These are phyloP conservation scores for Apoda limacodes DNA, from an alignment of 2,888 invertebrate species.

Conservation along the genomic window DNA sequence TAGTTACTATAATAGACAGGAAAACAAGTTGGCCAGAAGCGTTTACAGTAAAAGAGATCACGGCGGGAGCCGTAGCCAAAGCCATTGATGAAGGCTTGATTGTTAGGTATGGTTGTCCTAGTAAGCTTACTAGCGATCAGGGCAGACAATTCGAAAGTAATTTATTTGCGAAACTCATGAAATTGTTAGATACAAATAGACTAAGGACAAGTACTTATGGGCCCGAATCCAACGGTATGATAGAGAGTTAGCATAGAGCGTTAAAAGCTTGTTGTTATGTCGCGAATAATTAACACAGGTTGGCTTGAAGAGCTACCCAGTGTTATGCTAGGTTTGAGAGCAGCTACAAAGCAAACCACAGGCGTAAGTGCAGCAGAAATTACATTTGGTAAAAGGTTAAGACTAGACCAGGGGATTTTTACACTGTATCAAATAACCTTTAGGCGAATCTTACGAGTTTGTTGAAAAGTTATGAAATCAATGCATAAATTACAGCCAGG, in stretches of 20 bases:
- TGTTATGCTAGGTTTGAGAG: conserved; percentile 16
- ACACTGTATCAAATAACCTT: conserved; percentile 2
- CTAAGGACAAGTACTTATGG: conserved; percentile 15
- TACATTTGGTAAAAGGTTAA: conserved; percentile 8
- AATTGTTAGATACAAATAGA: conserved; percentile 15
- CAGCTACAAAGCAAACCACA: conserved; percentile 11
- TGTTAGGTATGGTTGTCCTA: conserved; percentile 15
- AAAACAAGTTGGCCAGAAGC: conserved; percentile 22
- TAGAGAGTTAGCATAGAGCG: conserved; percentile 20
- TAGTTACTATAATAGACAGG: conserved; percentile 21
- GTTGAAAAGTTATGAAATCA: conserved; percentile 1
- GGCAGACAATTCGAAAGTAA: conserved; percentile 18
- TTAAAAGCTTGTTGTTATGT: conserved; percentile 18
- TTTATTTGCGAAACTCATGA: conserved; percentile 14
- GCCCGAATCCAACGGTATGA: conserved; percentile 17
- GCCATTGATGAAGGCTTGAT: conserved; percentile 17
- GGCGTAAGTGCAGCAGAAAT: conserved; percentile 16
- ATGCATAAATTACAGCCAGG: conserved; percentile 4
- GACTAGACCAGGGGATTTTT: conserved; percentile 17
- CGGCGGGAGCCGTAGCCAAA: conserved; percentile 17
- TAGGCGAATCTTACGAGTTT: conserved; percentile 1
- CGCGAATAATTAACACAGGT: conserved; percentile 5
- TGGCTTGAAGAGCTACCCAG: conserved; percentile 16
- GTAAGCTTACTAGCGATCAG: conserved; percentile 17
- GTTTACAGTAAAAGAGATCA: conserved; percentile 16